Conservation (phyloP, 2,888 invertebrate genomes). For the Onthophagus sagittarius region DNA sequence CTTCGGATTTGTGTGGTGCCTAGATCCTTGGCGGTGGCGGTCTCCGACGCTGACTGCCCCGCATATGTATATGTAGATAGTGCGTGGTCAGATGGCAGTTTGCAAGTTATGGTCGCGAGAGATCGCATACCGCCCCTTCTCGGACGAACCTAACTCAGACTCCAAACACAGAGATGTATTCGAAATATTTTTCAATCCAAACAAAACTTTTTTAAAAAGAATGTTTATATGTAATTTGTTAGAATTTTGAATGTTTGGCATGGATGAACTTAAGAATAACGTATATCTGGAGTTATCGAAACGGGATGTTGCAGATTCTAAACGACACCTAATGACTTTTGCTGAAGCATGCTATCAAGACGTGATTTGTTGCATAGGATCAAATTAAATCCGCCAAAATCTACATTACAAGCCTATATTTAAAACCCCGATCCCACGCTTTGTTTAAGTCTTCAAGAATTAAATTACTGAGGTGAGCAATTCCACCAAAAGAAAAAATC, state of each 20-base stretch:
- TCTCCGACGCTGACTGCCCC: slow-evolving; percentile 12
- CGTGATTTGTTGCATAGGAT: too few relatives aligned
- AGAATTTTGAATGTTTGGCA: background rate
- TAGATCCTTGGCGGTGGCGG: background rate
- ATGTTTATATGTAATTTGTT: too few relatives aligned
- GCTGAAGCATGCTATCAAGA: too few relatives aligned
- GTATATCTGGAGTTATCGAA: background rate
- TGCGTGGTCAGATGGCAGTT: slow-evolving; percentile 47
- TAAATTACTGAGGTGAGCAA: too few relatives aligned
- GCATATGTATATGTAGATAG: slow-evolving; percentile 42
- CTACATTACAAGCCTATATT: too few relatives aligned
- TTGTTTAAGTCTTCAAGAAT: too few relatives aligned
- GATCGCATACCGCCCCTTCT: slow-evolving; percentile 42
- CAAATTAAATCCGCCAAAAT: too few relatives aligned
- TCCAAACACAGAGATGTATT: slow-evolving; percentile 39
- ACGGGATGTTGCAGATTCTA: too few relatives aligned
- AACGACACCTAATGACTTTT: too few relatives aligned
- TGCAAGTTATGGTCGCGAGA: slow-evolving; percentile 44
- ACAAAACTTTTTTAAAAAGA: background rate
- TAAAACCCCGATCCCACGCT: too few relatives aligned
- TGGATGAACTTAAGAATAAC: background rate
- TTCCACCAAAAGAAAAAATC: too few relatives aligned
- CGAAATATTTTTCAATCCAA: slow-evolving; percentile 3
- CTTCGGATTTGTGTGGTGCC: background rate
- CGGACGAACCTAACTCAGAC: slow-evolving; percentile 36